Percentiles rank a stretch among this genome's conserved stretches.
phyloP scores from a whole-genome alignment of 2,888 invertebrate genomes.

The Urechis unicinctus region DNA sequence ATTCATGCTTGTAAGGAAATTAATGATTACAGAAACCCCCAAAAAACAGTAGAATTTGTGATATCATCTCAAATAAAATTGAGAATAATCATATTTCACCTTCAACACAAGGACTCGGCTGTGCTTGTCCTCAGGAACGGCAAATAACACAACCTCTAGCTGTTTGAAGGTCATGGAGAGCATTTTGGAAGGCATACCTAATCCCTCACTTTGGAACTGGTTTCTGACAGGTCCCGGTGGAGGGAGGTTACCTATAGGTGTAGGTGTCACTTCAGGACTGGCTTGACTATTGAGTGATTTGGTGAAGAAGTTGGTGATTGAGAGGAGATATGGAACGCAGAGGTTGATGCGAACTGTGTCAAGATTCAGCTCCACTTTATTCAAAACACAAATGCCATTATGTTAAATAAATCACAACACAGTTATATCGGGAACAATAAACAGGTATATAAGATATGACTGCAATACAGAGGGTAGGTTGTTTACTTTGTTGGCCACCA shows the following conservation, averaged over 20 bases:
- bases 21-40: conserved; percentile 1
- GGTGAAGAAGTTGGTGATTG: conserved; percentile 59
- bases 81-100: conserved; percentile 35
- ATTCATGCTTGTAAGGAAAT: not conserved
- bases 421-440: conserved; percentile 1
- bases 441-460: not conserved
- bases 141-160: conserved; percentile 71
- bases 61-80: too few relatives aligned
- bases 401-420: not conserved
- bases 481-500: conserved; percentile 51
- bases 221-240: conserved; percentile 47
- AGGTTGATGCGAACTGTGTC: conserved; percentile 69
- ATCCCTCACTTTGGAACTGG: too few relatives aligned
- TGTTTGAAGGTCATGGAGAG: conserved; percentile 62
- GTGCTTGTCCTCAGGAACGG: conserved; percentile 49
- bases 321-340: conserved; percentile 65
- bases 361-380: conserved; percentile 62
- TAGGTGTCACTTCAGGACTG: not conserved
- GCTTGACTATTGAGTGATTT: conserved; percentile 53
- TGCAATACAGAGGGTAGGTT: not conserved
- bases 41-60: too few relatives aligned
- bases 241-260: conserved; percentile 24
- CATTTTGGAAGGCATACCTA: conserved; percentile 52
- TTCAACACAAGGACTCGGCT: conserved; percentile 64
- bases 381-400: too few relatives aligned